phyloP scores from a whole-genome alignment of 2,888 invertebrate species.

The Lasioglossum malachurum region DNA sequence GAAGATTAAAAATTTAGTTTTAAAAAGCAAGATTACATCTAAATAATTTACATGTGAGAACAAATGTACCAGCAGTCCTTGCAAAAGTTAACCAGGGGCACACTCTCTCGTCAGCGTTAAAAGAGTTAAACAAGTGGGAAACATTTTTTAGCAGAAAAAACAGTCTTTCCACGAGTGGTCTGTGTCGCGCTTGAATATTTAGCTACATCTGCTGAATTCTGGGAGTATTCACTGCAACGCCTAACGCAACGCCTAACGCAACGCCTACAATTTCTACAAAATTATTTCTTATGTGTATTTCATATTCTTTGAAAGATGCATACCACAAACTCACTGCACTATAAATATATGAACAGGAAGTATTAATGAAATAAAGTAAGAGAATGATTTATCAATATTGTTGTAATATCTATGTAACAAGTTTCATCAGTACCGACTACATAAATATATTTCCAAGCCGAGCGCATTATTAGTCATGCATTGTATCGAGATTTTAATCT shows the following conservation, averaged over 20 bases:
- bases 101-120: neutral
- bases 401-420: neutral
- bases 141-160: conserved; percentile 5
- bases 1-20: neutral
- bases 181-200: conserved; percentile 1
- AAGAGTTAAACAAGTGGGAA: neutral
- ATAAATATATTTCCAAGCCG: neutral
- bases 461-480: neutral
- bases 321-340: neutral
- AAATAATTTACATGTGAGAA: neutral
- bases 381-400: neutral
- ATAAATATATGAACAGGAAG: neutral
- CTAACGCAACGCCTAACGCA: neutral
- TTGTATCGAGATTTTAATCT: neutral
- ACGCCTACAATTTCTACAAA: neutral
- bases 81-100: neutral
- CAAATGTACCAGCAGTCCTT: neutral
- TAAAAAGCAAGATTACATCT: neutral
- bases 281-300: neutral
- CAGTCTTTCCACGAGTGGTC: neutral
- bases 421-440: neutral
- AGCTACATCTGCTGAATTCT: conserved; percentile 3
- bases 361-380: neutral
- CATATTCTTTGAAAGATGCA: neutral
- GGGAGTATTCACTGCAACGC: neutral